Base-by-base conservation (phyloP, 2,113 vertebrate species). In the Phalacrocorax pelagicus region DNA sequence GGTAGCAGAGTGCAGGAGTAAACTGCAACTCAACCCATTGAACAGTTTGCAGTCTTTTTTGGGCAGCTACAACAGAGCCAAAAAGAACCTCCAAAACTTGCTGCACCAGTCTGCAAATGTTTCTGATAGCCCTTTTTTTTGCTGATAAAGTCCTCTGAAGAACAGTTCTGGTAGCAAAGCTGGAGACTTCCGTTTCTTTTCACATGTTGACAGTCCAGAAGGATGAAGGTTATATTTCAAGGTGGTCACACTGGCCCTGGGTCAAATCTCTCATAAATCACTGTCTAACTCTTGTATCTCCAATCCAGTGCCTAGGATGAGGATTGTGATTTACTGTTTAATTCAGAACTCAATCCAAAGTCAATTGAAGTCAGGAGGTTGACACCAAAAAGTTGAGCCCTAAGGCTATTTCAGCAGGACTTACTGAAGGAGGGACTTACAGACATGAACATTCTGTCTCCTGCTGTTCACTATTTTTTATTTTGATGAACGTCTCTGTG, bases 211-310 rank as follows among this genome's bases (percentile, higher is more conserved):
- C 44, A 88, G 8, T 69, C 42, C 16, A 38, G 81, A 96, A 86
- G 51, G 58, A 93, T 66, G 90, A 90, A 63, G 87, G 54, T 78
- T 94, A 32, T 62, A 2, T 88, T 94, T 92, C 78, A 95, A 95
- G 96, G 96, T 91, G 91, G 96, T 18, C 42, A 65, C 9, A 8
- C 9, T 70, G 66, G 40, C 54, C 54, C 32, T 57, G 65, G 59
- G 61, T 95, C 86, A 86, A 65, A 69, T 42, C 77, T 58, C 67
- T 96, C 95, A 97, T 96, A 91, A 95, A 96, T 97, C 97, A 95
- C 89, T 96, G 92, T 96, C 94, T 77, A 89, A 58, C 44, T 87
- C 51, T 70, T 73, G 17, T 83, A 89, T 82, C 73, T 96, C 49
- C 70, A 42, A 73, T 32, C 26, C 70, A 85, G 66, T 92, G 89